Base-by-base conservation (phyloP, 2,888 invertebrate genomes). In the Caenorhabditis parvicauda region DNA sequence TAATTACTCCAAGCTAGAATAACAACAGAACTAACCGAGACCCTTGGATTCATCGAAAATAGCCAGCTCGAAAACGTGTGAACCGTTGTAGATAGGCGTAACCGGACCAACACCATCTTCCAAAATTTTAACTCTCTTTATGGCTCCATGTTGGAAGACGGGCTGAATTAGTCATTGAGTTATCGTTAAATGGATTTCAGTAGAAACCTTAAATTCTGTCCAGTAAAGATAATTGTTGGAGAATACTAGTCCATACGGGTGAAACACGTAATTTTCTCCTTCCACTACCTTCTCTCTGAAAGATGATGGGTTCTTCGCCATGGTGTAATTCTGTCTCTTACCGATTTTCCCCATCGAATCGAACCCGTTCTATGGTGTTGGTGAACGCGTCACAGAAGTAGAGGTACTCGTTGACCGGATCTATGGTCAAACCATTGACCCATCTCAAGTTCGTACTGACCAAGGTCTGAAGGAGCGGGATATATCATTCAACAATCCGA, bases 381-480 rank as follows among this genome's bases (percentile, higher is more conserved):
- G 87, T 82, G 70, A 85, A 86, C 1, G 88, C 87, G 83, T 91
- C 90, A 77, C 89, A 89, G 87, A 88, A 88, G 79, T 87, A 88
- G 35, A 88, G 76, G 48, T 84, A 83, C 43, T 85, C 85, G 7
- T 83, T 83, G 14, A 83, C 81, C 22, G 84, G 83, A 76, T 88
- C 88, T n/a, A 89, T 83, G 3, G 87, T 87, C 48, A 91, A 85
- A 9, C 90, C 90, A 76, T 87, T 88, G 3, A 90, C 90, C 89
- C 89, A 90, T 49, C 53, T 56, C 14, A 54, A 38, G 27, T 56
- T 56, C 28, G 45, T 51, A 7, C 45, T 49, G 9, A 58, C 63
- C 2, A 55, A 32, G 9, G 48, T 60, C 38, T 42, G 21, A 21
- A 55, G n/a, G n/a, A n/a, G n/a, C n/a, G n/a, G n/a, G n/a, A n/a